Percentiles rank a stretch among this genome's conserved stretches.
These are phyloP conservation scores for Clusia tigrina DNA, from an alignment of 2,888 invertebrate species.

Conservation along the genomic window DNA sequence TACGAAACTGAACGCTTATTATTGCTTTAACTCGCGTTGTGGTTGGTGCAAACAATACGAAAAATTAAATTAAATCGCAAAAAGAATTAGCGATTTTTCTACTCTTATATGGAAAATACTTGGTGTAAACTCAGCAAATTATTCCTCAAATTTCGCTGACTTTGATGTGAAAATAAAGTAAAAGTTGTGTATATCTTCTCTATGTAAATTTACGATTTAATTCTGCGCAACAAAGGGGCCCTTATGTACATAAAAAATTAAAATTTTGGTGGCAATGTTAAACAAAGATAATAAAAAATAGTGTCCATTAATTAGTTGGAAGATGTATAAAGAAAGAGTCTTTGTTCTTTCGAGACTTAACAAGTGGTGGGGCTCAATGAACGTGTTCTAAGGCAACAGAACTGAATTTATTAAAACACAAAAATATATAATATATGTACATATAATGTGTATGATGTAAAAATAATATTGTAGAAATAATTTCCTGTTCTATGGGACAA, in stretches of 20 bases:
- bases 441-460: too few species aligned
- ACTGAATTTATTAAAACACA: neutral
- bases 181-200: neutral
- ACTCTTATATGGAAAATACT: neutral
- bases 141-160: neutral
- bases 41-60: neutral
- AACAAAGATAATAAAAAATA: neutral
- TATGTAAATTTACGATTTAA: neutral
- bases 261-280: neutral
- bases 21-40: slow-evolving; percentile 26
- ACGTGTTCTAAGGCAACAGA: neutral
- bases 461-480: too few species aligned
- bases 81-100: slow-evolving; percentile 7
- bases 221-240: neutral
- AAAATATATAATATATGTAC: too few species aligned
- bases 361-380: neutral
- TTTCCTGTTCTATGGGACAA: too few species aligned
- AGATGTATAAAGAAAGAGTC: neutral
- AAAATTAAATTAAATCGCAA: neutral
- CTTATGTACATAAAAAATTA: neutral
- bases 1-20: slow-evolving; percentile 17
- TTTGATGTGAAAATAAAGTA: neutral
- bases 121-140: neutral
- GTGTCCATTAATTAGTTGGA: neutral
- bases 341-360: neutral